A percentile compares a stretch with the other conserved stretches of the same genome.
phyloP scores from a whole-genome alignment of 2,113 vertebrate species.

The Tympanuchus pallidicinctus region DNA sequence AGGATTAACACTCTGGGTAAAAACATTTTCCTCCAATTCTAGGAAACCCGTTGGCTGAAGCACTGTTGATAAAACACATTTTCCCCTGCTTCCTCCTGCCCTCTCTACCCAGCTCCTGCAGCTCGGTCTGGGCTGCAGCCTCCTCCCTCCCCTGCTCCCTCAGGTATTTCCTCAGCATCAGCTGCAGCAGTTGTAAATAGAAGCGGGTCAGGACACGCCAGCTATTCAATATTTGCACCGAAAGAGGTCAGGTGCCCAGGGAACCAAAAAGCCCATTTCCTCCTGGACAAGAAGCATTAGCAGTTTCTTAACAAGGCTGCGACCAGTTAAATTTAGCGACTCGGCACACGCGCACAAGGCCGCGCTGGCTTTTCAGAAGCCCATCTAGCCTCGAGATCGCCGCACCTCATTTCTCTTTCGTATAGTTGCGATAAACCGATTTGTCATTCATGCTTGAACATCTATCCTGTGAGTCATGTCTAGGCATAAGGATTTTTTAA shows the following conservation, averaged over 20 bases:
- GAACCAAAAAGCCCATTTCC: constrained; percentile 60
- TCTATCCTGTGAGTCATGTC: constrained; percentile 73
- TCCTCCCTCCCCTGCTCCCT: not conserved
- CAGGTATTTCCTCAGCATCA: constrained; percentile 28
- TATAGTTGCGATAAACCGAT: constrained; percentile 66
- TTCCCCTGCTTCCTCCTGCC: not conserved
- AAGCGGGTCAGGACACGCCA: constrained; percentile 3
- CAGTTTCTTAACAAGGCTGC: constrained; percentile 56
- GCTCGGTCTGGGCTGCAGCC: rapidly evolving
- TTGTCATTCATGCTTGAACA: constrained; percentile 69
- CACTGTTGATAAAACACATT: not conserved
- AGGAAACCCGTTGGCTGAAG: not conserved
- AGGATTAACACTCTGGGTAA: not conserved
- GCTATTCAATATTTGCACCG: constrained; percentile 45
- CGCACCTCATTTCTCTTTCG: constrained; percentile 62
- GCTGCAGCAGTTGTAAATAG: constrained; percentile 56
- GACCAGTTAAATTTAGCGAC: constrained; percentile 52
- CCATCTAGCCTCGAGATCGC: constrained; percentile 36
- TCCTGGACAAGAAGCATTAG: constrained; percentile 61
- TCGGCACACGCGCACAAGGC: constrained; percentile 40
- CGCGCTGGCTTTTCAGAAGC: constrained; percentile 18
- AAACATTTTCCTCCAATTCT: not conserved
- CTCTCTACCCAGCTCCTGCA: not conserved
- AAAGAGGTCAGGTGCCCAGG: constrained; percentile 65
- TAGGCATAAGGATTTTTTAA: constrained; percentile 62